phyloP scores from a whole-genome alignment of 2,888 invertebrate species.

The Aleiodes testaceus region DNA sequence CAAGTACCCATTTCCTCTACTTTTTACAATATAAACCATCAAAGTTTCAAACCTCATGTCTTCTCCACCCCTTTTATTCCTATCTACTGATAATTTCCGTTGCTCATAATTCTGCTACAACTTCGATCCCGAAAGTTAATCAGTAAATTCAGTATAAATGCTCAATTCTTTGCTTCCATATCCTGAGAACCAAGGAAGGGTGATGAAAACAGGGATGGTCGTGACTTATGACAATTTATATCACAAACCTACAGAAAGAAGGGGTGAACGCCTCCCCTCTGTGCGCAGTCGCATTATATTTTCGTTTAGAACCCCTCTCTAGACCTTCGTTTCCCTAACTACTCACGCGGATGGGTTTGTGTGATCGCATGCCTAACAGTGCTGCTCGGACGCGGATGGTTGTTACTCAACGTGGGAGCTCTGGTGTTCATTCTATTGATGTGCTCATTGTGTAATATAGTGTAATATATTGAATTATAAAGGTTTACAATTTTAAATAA shows the following conservation, averaged over 20 bases:
- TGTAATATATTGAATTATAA: conserved; percentile 13
- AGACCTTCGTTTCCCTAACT: conserved; percentile 41
- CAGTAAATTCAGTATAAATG: no score
- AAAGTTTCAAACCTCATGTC: no score
- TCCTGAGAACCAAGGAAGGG: neutral
- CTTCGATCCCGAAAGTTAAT: no score
- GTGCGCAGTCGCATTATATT: conserved; percentile 51
- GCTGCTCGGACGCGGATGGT: conserved; percentile 54
- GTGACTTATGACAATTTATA: conserved; percentile 19
- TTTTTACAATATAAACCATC: no score
- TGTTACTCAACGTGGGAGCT: conserved; percentile 44
- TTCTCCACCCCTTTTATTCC: no score
- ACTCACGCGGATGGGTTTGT: conserved; percentile 45
- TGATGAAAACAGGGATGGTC: conserved; percentile 24
- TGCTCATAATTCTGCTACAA: no score
- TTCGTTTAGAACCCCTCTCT: conserved; percentile 34
- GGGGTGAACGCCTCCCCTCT: conserved; percentile 30
- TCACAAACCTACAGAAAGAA: neutral
- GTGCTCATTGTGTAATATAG: conserved; percentile 20
- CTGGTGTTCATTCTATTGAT: conserved; percentile 16
- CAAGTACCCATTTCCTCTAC: no score
- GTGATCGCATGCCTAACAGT: conserved; percentile 49
- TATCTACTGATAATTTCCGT: no score
- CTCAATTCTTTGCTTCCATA: no score
- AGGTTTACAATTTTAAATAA: no score